Base-by-base conservation (phyloP, 2,888 invertebrate genomes). In the Tetheella fluctuosa region DNA sequence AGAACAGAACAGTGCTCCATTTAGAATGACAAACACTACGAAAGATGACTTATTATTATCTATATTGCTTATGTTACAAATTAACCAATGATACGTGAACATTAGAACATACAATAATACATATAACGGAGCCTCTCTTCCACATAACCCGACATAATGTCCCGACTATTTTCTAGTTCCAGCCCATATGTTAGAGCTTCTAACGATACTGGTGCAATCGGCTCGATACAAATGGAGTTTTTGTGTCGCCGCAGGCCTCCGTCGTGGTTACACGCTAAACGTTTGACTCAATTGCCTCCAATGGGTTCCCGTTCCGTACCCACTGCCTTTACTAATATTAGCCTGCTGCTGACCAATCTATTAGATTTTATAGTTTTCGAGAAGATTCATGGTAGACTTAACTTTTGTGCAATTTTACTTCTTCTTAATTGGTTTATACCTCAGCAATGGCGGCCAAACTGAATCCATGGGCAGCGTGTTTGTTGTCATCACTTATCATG, bases 181-280 rank as follows among this genome's bases (percentile, higher is more conserved):
- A 20, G 48, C 8, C 17, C 48, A 48, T 48, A 48, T 48, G 48
- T 10, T 48, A 17, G n/a, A 39, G n/a, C 39, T 39, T n/a, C 34
- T 34, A 34, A 20, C 55, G 55, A 55, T 65, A 63, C 48, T 48
- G 48, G 68, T 60, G 67, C 79, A 76, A 80, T 78, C 78, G 76
- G 77, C 67, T 81, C 66, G 58, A 62, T 62, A 81, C 83, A 86
- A 88, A 86, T 85, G 80, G 83, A 77, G 79, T 85, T 86, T 85
- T 88, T 83, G 76, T 88, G 85, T 84, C 74, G 74, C 79, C 77
- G 64, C 77, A 70, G 70, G 73, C 73, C 69, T 65, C 61, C 64
- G 80, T 71, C 65, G 80, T 71, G 84, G 88, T 84, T 83, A 76
- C 79, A 77, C 79, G 79, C 79, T 89, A 89, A 89, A 88, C 80